Evolutionary conservation across 2,888 invertebrate genomes (phyloP).

Genomic region (Glaucopsyche alexis): DNA sequence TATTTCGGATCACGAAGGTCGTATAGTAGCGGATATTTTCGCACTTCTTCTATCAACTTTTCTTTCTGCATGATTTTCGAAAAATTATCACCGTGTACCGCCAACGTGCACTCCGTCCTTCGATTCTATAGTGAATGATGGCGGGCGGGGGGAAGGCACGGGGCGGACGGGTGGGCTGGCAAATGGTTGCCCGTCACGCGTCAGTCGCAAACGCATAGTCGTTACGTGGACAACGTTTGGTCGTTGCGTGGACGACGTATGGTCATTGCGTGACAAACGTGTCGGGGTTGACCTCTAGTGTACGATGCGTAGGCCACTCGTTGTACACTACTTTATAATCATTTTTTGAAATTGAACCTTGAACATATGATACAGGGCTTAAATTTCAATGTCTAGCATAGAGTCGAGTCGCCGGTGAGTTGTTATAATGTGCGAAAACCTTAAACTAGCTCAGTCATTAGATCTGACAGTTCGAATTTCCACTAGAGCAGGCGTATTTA

Average conservation of each 20-base stretch:
- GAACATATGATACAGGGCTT: conserved; percentile 16
- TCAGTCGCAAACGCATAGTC: conserved; percentile 18
- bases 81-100: conserved; percentile 17
- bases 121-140: conserved; percentile 18
- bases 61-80: conserved; percentile 33
- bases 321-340: conserved; percentile 18
- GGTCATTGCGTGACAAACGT: conserved; percentile 18
- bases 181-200: conserved; percentile 16
- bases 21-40: conserved; percentile 34
- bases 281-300: conserved; percentile 18
- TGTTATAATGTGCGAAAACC: conserved; percentile 14
- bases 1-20: conserved; percentile 33
- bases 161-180: conserved; percentile 18
- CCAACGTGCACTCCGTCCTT: conserved; percentile 16
- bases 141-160: conserved; percentile 18
- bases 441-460: no score
- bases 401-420: conserved; percentile 18
- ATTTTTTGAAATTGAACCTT: conserved; percentile 18
- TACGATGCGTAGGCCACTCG: conserved; percentile 16
- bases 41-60: conserved; percentile 36
- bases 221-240: conserved; percentile 16
- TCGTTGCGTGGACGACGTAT: conserved; percentile 18
- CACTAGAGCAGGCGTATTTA: no score
- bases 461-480: no score
- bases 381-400: conserved; percentile 16